Base-by-base conservation (phyloP, 2,797 vertebrate species). In the Spheniscus humboldti region DNA sequence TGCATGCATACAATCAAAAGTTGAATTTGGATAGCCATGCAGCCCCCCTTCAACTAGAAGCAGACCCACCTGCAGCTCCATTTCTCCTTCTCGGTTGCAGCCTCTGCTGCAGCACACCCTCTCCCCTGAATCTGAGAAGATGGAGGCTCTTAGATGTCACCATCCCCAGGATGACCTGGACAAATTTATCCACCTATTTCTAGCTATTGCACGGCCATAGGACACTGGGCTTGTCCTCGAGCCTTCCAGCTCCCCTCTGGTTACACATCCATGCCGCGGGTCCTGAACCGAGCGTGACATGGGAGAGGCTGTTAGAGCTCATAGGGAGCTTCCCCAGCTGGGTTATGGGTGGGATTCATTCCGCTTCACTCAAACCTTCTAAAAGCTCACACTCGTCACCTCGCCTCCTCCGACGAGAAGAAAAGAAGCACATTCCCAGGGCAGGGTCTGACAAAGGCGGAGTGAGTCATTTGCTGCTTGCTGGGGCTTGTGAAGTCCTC, bases 381-480 rank as follows among this genome's bases (percentile, higher is more conserved):
- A 3, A 69, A 30, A 89, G 64, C 92, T 88, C 91, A 23, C 17
- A 3, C 85, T 95, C 72, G 47, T 64, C 82, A 62, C 47, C 75
- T 55, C 30, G 2, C 64, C 45, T 73, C 48, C 71, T 80, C 48
- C 1, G 3, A 50, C 25, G 53, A 64, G 86, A 77, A 88, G 75
- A 62, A 24, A 60, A 60, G 86, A 5, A 68, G 55, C 86, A 33
- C 81, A 4, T 81, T 96, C 77, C 88, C 83, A 72, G 80, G 84
- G 94, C 92, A 95, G 74, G 84, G 91, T 62, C 92, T 95, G 91
- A 76, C 94, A 73, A 76, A 91, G 94, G 57, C 90, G 7, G 20
- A 10, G 17, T 96, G 95, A 96, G 71, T 96, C 96, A 96, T 64
- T 27, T 2, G 6, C 86, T 78, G 80, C 96, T 33, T 96, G 96